These are phyloP conservation scores for Operophtera brumata DNA, from an alignment of 2,888 invertebrate species.

Conservation along the genomic window DNA sequence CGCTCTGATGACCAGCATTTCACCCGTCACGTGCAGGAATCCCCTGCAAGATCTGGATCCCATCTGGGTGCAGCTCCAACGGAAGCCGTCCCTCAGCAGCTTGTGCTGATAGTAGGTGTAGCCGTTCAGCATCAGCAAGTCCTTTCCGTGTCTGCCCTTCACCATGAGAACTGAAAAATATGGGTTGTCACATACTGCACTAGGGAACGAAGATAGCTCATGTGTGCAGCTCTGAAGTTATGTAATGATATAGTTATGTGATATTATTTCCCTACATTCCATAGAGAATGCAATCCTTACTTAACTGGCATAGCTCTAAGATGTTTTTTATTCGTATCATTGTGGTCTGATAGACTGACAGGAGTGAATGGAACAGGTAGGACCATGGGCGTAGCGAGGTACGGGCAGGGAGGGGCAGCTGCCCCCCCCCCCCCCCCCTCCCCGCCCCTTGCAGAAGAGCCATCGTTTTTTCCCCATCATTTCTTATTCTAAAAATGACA, in stretches of 20 bases:
- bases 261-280: neutral
- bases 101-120: conserved; percentile 76
- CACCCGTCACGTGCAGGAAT: conserved; percentile 67
- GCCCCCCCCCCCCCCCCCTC: no score
- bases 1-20: conserved; percentile 67
- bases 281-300: neutral
- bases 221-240: no score
- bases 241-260: no score
- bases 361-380: no score
- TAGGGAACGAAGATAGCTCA: neutral
- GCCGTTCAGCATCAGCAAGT: conserved; percentile 68
- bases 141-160: conserved; percentile 69
- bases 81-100: conserved; percentile 63
- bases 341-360: no score
- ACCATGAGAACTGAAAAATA: conserved; percentile 59
- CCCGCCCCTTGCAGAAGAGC: no score
- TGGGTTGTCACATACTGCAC: conserved; percentile 18
- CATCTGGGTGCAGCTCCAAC: conserved; percentile 78
- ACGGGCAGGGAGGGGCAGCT: no score
- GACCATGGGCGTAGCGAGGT: no score
- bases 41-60: conserved; percentile 72
- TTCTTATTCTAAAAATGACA: no score
- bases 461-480: no score
- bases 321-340: no score
- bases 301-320: no score